phyloP scores from a whole-genome alignment of 2,888 invertebrate species.

The Melieria omissa region DNA sequence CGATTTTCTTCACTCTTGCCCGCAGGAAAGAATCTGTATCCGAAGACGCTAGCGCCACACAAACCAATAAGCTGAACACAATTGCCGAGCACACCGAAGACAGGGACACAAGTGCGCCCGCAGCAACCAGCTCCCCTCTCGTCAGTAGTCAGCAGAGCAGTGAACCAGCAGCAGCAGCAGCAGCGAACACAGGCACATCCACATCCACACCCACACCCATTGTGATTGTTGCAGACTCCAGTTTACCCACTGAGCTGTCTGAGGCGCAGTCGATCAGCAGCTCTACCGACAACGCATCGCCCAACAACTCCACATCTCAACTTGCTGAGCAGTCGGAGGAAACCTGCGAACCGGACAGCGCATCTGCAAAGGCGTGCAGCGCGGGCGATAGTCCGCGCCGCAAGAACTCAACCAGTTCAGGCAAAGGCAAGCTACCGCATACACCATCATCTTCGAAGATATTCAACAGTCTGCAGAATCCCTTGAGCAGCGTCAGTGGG shows the following conservation, averaged over 20 bases:
- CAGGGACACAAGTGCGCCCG: neutral
- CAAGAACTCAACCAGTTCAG: slow-evolving; percentile 24
- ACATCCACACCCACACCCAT: neutral
- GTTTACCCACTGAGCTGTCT: neutral
- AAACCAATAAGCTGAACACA: slow-evolving; percentile 23
- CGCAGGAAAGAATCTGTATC: slow-evolving; percentile 40
- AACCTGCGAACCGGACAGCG: slow-evolving; percentile 14
- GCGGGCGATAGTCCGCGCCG: slow-evolving; percentile 19
- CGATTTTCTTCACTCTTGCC: slow-evolving; percentile 23
- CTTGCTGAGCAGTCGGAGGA: neutral
- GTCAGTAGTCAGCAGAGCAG: neutral
- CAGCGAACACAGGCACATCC: neutral
- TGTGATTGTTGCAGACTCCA: neutral
- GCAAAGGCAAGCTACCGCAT: slow-evolving; percentile 26
- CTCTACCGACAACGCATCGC: slow-evolving; percentile 1
- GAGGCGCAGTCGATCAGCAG: neutral
- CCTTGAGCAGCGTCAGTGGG: slow-evolving; percentile 24
- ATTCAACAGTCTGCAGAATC: slow-evolving; percentile 24
- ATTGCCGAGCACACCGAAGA: slow-evolving; percentile 17
- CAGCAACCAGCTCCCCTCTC: slow-evolving; percentile 36
- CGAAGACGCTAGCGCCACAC: slow-evolving; percentile 26
- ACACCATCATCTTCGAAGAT: slow-evolving; percentile 36
- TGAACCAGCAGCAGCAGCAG: neutral
- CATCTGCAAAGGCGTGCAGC: slow-evolving; percentile 13
- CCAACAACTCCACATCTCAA: neutral